Evolutionary conservation across 2,797 vertebrate species (phyloP), one percentile per base, ranked within the genome.

Genomic region (Borostomias antarcticus): DNA sequence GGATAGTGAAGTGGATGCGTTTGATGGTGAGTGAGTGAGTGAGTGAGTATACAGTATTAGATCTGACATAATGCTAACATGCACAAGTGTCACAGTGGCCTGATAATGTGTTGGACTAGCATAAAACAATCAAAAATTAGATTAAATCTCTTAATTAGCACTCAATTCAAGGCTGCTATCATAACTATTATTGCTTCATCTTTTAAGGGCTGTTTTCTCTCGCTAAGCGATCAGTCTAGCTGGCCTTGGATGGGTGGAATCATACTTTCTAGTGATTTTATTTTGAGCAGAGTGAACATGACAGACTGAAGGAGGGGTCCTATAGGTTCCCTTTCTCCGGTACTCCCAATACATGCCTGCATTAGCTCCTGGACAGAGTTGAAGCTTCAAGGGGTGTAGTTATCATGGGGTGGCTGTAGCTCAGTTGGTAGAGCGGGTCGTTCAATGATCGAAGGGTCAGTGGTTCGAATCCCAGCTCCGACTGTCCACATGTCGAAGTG

Each of bases 301-400:
- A 64, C n/a, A 51, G 40, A 65, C 15, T 57, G 33, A 69, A 74
- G 57, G 40, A 60, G 52, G 52, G 50, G 45, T 68, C 69, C 60
- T 70, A 63, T 62, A 29, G 62, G 71, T 72, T 56, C 63, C 63
- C 50, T 69, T 74, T 40, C 68, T 79, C 56, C 50, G 74, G 80
- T 63, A 66, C 58, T 77, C 48, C 51, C 35, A 58, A 57, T 19
- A 57, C 28, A 32, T 62, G 30, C 47, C 4, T 58, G 26, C 58
- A 77, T 63, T 73, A 78, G 69, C 72, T 74, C 56, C 64, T 75
- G 58, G 74, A 52, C 64, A 61, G 25, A 23, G 30, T 68, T 70
- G 64, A 67, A 73, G 74, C 72, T 80, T 73, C 51, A 52, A 50
- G 57, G 76, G 78, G 74, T 83, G 75, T 81, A 81, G 78, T n/a